Evolutionary conservation across 2,797 vertebrate genomes (phyloP), one percentile per base, ranked within the genome.

Genomic region (Pangasius larnaudii): DNA sequence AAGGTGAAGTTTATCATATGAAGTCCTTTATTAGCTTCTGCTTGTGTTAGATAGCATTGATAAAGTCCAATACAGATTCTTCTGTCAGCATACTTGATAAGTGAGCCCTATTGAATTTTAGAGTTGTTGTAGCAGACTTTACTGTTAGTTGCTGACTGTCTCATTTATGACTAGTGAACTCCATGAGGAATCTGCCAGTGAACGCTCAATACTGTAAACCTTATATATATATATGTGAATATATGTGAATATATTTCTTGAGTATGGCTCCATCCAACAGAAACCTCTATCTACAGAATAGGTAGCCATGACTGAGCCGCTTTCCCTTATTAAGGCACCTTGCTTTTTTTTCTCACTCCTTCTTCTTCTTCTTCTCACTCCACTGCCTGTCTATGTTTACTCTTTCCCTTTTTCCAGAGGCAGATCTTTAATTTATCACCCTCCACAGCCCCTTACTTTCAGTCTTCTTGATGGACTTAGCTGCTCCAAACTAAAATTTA

Each of bases 401-500:
- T 92, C 87, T 92, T 94, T 90, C n/a, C 14, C 77, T 63, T 91
- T 93, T 92, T 89, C 91, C 90, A 89, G 87, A 90, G 94, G 91
- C 94, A 90, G 90, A 92, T 94, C 93, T 92, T 94, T 91, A 93
- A 94, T 94, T 94, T 94, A 95, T 95, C 92, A 75, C 90, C 92
- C 92, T 90, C 30, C 86, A 88, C 46, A 89, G 83, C 90, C 89
- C 82, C 88, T 92, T 91, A 18, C 51, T 85, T 80, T 65, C 89
- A 65, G 86, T 91, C 91, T 88, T 85, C 89, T 90, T 94, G 95
- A 94, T 94, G 89, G 94, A 93, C 89, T 91, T 93, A 93, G 92
- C 93, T 92, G 92, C 94, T 95, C 95, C 92, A 95, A 95, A 95
- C 92, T 90, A 92, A 92, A 88, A 67, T 96, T 94, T 95, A 93